Evolutionary conservation across 2,888 invertebrate genomes (phyloP), one percentile per base, ranked within the genome.

Genomic region (Hirtodrosophila histrioides): DNA sequence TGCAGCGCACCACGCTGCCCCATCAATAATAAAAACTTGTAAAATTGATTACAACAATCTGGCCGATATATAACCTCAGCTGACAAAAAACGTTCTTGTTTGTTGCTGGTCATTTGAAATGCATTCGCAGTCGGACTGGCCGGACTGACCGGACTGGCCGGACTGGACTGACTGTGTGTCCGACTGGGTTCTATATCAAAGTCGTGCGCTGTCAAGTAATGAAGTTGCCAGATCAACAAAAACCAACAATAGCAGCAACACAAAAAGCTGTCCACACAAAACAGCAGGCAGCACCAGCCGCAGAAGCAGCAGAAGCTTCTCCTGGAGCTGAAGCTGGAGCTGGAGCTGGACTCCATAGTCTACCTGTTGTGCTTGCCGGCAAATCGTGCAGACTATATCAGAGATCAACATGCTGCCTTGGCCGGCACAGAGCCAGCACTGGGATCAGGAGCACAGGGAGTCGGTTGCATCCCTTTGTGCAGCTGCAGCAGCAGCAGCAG

Each of bases 181-280:
- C 36, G 12, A 9, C 44, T 44, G 31, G 31, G 56, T 69, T 72
- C 69, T 70, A 86, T 83, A 88, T 86, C 84, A 86, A 88, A 84
- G 84, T 82, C 79, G 86, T 86, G 84, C 83, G 75, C 88, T 86
- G 84, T 80, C 88, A 88, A 80, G 73, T 84, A 84, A 88, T 84
- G 88, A 84, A 84, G 84, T 88, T 88, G 88, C 86, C 86, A 88
- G 80, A 80, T 86, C 86, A 83, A 79, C 74, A 82, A 88, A 84
- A 86, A 87, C 83, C 77, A 70, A 87, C 77, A 83, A 69, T 75
- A 66, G 36, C 57, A 49, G 50, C 62, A 51, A 31, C 58, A 71
- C 60, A 74, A 74, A 76, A 76, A 74, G 76, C 75, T 73, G 74
- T 76, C 62, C 74, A 74, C 63, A 73, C 67, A 77, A 68, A 77